A percentile compares a stretch with the other conserved stretches of the same genome.
phyloP scores from a whole-genome alignment of 1,140 invertebrate genomes.

The Zaprionus tsacasi region DNA sequence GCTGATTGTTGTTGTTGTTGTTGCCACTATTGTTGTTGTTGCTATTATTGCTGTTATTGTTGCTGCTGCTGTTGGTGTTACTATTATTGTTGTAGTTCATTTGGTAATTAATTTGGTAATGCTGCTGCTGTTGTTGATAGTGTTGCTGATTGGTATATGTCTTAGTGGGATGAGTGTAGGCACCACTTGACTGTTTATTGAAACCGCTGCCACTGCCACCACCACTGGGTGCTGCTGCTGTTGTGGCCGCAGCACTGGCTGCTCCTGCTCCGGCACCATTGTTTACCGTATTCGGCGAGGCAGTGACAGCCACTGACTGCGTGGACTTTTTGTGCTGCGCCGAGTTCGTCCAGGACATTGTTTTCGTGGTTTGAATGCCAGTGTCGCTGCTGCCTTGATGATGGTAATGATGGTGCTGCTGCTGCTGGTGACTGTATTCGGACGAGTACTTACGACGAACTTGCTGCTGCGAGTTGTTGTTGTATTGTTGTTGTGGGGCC shows the following conservation, averaged over 20 bases:
- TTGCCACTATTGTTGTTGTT: slow-evolving; percentile 49
- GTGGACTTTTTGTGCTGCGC: slow-evolving; percentile 80
- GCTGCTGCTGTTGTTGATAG: slow-evolving; percentile 66
- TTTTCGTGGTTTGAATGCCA: slow-evolving; percentile 76
- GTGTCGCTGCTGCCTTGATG: slow-evolving; percentile 68
- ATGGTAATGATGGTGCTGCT: slow-evolving; percentile 61
- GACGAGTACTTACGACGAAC: slow-evolving; percentile 73
- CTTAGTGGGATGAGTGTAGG: slow-evolving; percentile 50
- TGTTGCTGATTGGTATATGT: slow-evolving; percentile 64
- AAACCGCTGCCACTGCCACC: slow-evolving; percentile 14
- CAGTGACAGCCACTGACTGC: slow-evolving; percentile 79
- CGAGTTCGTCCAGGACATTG: slow-evolving; percentile 82
- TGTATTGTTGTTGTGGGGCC: slow-evolving; percentile 61
- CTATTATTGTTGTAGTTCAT: slow-evolving; percentile 53
- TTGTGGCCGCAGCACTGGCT: slow-evolving; percentile 12
- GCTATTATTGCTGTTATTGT: slow-evolving; percentile 59
- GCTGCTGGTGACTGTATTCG: slow-evolving; percentile 62
- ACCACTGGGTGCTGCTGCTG: slow-evolving; percentile 14
- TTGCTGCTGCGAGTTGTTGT: slow-evolving; percentile 50
- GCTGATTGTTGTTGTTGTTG: slow-evolving; percentile 49
- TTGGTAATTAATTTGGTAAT: slow-evolving; percentile 41
- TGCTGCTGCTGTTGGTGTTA: slow-evolving; percentile 57
- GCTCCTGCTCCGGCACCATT: slow-evolving; percentile 44
- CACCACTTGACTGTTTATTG: slow-evolving; percentile 30
- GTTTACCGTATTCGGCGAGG: slow-evolving; percentile 73